A percentile compares a stretch with the other conserved stretches of the same genome.
These are phyloP conservation scores for Phyllotis vaccarum DNA, from an alignment of 2,797 vertebrate genomes.

Conservation along the genomic window DNA sequence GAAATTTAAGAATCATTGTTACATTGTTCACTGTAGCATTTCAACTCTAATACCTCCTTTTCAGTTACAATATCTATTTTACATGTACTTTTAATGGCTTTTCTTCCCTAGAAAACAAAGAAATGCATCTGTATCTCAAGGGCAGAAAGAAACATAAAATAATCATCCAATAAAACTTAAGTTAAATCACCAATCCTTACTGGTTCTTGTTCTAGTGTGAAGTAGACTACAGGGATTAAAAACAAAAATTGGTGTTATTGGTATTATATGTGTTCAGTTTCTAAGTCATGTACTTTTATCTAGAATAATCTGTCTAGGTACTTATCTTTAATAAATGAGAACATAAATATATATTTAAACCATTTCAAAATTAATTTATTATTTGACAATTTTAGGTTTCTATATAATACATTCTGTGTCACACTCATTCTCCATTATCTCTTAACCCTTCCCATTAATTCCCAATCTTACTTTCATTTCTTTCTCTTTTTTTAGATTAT, in stretches of 20 bases:
- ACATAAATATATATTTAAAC: neutral
- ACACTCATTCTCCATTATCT: neutral
- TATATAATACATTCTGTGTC: neutral
- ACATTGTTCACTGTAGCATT: neutral
- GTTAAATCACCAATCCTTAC: neutral
- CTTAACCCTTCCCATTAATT: neutral
- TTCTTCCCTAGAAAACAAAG: neutral
- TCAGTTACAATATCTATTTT: neutral
- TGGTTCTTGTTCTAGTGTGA: neutral
- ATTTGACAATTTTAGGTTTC: neutral
- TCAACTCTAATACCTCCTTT: neutral
- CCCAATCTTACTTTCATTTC: neutral
- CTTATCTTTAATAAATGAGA: neutral
- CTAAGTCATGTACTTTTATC: neutral
- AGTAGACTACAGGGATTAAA: neutral
- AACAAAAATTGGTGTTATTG: neutral
- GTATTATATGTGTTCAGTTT: neutral
- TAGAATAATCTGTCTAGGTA: neutral
- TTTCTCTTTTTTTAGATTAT: neutral
- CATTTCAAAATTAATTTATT: neutral
- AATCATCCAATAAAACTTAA: neutral
- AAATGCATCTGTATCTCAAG: neutral
- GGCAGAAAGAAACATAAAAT: neutral
- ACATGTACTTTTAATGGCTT: neutral
- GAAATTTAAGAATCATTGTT: neutral